These are phyloP conservation scores for Patella caerulea DNA, from an alignment of 2,888 invertebrate species.

Conservation along the genomic window DNA sequence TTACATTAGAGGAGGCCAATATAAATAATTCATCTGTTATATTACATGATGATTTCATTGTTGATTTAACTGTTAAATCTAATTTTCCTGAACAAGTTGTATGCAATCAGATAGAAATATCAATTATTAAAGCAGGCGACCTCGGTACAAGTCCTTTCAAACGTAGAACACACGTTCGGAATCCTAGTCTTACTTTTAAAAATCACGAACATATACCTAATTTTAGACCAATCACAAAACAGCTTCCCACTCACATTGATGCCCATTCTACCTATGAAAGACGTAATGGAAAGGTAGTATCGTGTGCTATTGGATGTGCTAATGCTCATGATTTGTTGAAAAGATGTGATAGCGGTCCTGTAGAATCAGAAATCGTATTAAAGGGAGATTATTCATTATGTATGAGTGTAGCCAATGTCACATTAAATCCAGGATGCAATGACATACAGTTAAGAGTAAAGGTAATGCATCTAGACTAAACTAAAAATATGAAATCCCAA, in stretches of 20 bases:
- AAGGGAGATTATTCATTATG: slow-evolving; percentile 79
- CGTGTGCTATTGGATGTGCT: slow-evolving; percentile 54
- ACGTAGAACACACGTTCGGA: slow-evolving; percentile 2
- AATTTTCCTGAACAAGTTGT: slow-evolving; percentile 36
- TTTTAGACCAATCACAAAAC: slow-evolving; percentile 43
- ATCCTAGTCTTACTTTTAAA: slow-evolving; percentile 51
- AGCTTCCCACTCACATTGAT: slow-evolving; percentile 45
- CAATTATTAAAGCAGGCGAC: slow-evolving; percentile 8
- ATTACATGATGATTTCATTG: slow-evolving; percentile 33
- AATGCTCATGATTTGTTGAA: slow-evolving; percentile 57
- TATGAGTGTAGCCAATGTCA: slow-evolving; percentile 73
- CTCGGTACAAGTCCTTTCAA: neutral
- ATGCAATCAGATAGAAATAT: slow-evolving; percentile 32
- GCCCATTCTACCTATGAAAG: slow-evolving; percentile 50
- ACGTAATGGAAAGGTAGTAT: slow-evolving; percentile 39
- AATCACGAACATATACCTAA: slow-evolving; percentile 52
- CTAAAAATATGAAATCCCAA: neutral
- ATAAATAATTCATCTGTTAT: slow-evolving; percentile 22
- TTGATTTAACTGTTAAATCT: slow-evolving; percentile 31
- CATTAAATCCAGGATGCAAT: slow-evolving; percentile 73
- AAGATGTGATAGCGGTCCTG: slow-evolving; percentile 51
- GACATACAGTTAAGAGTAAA: slow-evolving; percentile 67
- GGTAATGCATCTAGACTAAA: slow-evolving; percentile 58
- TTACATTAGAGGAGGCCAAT: slow-evolving; percentile 38
- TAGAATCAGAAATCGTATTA: slow-evolving; percentile 75